These are phyloP conservation scores for Trichonephila inaurata DNA, from an alignment of 1,140 invertebrate genomes.

Conservation along the genomic window DNA sequence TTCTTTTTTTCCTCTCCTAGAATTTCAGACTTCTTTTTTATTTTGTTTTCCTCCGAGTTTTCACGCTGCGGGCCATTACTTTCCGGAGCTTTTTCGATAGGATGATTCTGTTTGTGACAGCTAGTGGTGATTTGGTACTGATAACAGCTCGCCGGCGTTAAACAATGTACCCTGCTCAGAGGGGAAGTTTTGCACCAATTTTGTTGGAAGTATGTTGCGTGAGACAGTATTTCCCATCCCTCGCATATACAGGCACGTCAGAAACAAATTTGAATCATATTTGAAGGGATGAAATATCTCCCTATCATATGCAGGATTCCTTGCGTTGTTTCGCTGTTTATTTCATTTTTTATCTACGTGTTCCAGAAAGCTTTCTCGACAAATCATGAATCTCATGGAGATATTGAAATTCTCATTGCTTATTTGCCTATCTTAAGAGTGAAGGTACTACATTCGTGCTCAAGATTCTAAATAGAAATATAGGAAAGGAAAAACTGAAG, in stretches of 20 bases:
- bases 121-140: slow-evolving; percentile 31
- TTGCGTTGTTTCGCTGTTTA: not conserved
- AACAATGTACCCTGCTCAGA: slow-evolving; percentile 16
- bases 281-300: slow-evolving; percentile 38
- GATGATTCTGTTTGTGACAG: slow-evolving; percentile 55
- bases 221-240: not conserved
- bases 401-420: slow-evolving; percentile 44
- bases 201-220: not conserved
- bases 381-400: not conserved
- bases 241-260: slow-evolving; percentile 28
- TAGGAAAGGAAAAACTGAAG: not conserved
- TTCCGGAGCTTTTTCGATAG: slow-evolving; percentile 12
- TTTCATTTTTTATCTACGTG: slow-evolving; percentile 3
- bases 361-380: not conserved
- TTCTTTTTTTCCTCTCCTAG: not conserved
- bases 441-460: not conserved
- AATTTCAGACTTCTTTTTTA: not conserved
- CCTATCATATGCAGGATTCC: slow-evolving; percentile 14
- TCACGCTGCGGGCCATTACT: slow-evolving; percentile 24
- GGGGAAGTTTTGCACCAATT: not conserved
- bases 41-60: not conserved
- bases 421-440: slow-evolving; percentile 12
- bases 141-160: slow-evolving; percentile 17
- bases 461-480: not conserved
- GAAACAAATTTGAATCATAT: slow-evolving; percentile 49